phyloP scores from a whole-genome alignment of 1,140 invertebrate species.

The Phymorhynchus buccinoides region DNA sequence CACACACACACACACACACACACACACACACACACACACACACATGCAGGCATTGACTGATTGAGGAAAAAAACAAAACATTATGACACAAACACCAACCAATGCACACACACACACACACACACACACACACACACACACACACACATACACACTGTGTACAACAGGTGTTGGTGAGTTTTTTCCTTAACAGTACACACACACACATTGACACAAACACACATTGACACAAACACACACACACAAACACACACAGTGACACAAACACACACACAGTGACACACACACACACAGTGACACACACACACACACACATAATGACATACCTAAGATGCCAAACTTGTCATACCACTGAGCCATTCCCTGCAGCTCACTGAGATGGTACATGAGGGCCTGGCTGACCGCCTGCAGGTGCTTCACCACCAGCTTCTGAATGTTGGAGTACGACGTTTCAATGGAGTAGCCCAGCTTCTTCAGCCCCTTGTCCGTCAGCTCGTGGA shows the following conservation, averaged over 20 bases:
- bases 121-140: background rate
- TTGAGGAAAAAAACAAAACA: background rate
- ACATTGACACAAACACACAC: background rate
- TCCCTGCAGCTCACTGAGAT: background rate
- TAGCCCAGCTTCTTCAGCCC: slow-evolving; percentile 93
- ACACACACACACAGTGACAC: slow-evolving; percentile 21
- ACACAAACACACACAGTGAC: background rate
- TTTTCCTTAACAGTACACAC: background rate
- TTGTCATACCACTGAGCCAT: background rate
- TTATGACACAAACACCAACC: background rate
- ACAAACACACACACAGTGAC: background rate
- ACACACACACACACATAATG: background rate
- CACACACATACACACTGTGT: slow-evolving; percentile 11
- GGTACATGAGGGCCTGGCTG: background rate
- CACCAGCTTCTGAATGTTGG: background rate
- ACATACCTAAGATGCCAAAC: no score
- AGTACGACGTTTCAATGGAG: slow-evolving; percentile 89
- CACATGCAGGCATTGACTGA: background rate
- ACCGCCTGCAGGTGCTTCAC: background rate
- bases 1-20: slow-evolving; percentile 1
- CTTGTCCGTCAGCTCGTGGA: slow-evolving; percentile 92
- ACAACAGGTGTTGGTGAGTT: background rate
- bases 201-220: background rate
- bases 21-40: slow-evolving; percentile 29
- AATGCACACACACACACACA: background rate